A percentile compares a stretch with the other conserved stretches of the same genome.
phyloP scores from a whole-genome alignment of 2,113 vertebrate species.

The Neofelis nebulosa region DNA sequence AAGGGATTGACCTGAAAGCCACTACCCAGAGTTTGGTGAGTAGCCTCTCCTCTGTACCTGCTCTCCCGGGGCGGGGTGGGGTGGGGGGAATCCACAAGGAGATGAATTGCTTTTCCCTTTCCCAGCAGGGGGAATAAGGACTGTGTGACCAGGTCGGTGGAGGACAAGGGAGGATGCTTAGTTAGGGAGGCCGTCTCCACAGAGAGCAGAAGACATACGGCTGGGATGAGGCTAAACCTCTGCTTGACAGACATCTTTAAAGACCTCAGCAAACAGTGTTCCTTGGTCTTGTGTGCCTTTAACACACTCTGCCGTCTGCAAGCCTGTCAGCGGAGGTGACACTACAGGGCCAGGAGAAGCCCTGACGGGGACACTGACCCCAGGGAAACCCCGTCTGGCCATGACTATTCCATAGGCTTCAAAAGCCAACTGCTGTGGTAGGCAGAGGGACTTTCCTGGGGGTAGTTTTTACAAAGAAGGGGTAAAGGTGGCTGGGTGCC shows the following conservation, averaged over 20 bases:
- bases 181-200: fast-evolving
- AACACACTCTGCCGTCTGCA: neutral
- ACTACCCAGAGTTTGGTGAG: neutral
- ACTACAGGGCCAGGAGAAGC: neutral
- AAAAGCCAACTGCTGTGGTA: neutral
- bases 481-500: neutral
- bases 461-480: conserved; percentile 31
- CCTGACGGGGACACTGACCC: neutral
- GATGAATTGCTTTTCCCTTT: neutral
- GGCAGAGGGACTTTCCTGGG: conserved; percentile 57
- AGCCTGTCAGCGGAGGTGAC: neutral
- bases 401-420: neutral
- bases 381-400: neutral
- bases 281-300: neutral
- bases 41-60: neutral
- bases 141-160: neutral
- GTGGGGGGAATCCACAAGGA: neutral
- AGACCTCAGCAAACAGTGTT: neutral
- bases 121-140: neutral
- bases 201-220: neutral
- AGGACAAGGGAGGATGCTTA: too few relatives aligned
- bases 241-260: neutral
- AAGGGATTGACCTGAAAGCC: neutral
- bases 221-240: neutral
- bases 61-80: neutral